A percentile compares a stretch with the other conserved stretches of the same genome.
phyloP scores from a whole-genome alignment of 92 coral and sea anemone species.

The Meandrina meandrites region DNA sequence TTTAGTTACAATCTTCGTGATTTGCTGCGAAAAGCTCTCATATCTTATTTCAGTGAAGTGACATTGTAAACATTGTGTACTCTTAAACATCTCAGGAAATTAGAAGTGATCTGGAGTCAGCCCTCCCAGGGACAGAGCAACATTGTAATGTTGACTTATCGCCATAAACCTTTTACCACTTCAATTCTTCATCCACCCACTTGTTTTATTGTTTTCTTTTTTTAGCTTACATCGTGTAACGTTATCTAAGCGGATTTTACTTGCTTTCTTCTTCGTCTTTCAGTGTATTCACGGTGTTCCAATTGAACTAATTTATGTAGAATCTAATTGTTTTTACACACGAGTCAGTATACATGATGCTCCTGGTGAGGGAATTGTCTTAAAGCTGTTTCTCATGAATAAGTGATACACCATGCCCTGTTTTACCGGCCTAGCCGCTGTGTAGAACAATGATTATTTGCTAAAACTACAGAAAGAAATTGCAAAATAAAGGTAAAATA shows the following conservation, averaged over 20 bases:
- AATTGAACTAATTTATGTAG: conserved; percentile 14
- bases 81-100: conserved; percentile 42
- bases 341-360: conserved; percentile 18
- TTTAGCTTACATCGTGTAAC: conserved; percentile 7
- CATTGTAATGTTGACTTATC: conserved; percentile 18
- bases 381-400: conserved; percentile 17
- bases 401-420: conserved; percentile 24
- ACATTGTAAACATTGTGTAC: conserved; percentile 60
- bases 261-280: neutral
- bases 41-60: conserved; percentile 59
- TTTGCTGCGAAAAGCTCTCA: conserved; percentile 50
- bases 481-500: neutral
- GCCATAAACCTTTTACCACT: conserved; percentile 21
- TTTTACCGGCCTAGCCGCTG: conserved; percentile 27
- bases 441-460: conserved; percentile 16
- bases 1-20: conserved; percentile 3
- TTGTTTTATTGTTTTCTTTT: neutral
- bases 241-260: neutral
- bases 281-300: conserved; percentile 10
- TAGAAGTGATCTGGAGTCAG: conserved; percentile 16
- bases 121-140: conserved; percentile 40
- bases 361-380: conserved; percentile 29
- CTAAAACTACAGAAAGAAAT: conserved; percentile 5
- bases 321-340: conserved; percentile 40
- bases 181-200: conserved; percentile 6